Base-by-base conservation (phyloP, 2,113 vertebrate species). In the Osmerus eperlanus region DNA sequence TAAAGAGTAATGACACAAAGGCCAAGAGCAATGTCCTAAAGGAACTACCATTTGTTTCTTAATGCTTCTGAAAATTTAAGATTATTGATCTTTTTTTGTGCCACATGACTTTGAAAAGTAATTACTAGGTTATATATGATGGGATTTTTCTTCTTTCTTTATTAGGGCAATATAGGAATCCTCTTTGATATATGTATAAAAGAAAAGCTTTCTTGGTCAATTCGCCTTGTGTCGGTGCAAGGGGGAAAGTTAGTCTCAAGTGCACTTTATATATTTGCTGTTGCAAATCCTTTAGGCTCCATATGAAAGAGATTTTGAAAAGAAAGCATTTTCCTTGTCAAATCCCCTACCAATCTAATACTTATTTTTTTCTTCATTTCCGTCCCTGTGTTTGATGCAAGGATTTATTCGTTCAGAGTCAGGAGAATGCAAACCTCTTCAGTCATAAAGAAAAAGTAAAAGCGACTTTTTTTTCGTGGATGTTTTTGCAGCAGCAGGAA, bases 81-180 rank as follows among this genome's bases (percentile, higher is more conserved):
- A 63, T 84, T 83, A 88, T 87, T 74, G 86, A 88, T 87, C 77
- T 70, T 36, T 41, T 1, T 47, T 11, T 47, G 54, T 74, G 66
- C 68, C 1, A 54, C 70, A 61, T 81, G 81, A 87, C 82, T 84
- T 84, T 84, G 84, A 76, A 81, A 86, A 81, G 78, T 87, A 85
- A 83, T 88, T 81, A 85, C 82, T 55, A 52, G 83, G 79, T 85
- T 83, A 82, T 83, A 81, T 85, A 81, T 77, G 80, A 85, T 85
- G 78, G 78, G 62, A 73, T 75, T 76, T 81, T 51, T 64, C 67
- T 68, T 73, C 7, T 47, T 47, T 65, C 73, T 83, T 85, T 82
- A 84, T 84, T 77, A 83, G 83, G 16, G 68, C 75, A 80, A 79
- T 84, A 84, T 81, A 76, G 29, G 29, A 32, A 4, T 32, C 82